These are phyloP conservation scores for Brevipalpus yothersi DNA, from an alignment of 1,140 invertebrate species.

Conservation along the genomic window DNA sequence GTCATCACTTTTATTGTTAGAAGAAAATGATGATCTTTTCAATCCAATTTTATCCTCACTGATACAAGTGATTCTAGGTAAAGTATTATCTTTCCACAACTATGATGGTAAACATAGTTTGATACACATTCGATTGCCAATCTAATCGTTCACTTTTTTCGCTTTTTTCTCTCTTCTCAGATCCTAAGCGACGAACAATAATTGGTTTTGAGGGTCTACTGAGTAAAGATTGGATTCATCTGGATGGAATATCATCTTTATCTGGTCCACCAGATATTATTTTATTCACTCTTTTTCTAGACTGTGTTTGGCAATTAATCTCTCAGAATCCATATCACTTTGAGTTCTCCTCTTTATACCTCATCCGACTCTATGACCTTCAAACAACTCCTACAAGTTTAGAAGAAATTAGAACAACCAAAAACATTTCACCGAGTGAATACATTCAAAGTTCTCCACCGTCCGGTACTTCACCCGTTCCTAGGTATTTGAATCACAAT, in stretches of 20 bases:
- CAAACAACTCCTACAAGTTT: not conserved
- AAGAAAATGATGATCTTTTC: conserved; percentile 57
- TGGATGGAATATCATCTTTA: conserved; percentile 27
- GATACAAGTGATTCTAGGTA: conserved; percentile 44
- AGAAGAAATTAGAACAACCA: not conserved
- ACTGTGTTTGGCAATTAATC: conserved; percentile 73
- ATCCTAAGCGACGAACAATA: conserved; percentile 54
- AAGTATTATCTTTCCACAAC: no score
- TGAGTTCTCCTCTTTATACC: conserved; percentile 74
- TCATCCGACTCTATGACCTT: conserved; percentile 71
- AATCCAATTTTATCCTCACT: conserved; percentile 63
- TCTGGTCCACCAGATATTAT: not conserved
- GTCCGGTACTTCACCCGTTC: not conserved
- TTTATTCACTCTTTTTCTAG: conserved; percentile 41
- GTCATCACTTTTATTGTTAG: conserved; percentile 14
- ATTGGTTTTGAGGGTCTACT: conserved; percentile 70
- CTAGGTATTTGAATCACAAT: not conserved
- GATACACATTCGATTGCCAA: no score
- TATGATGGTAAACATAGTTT: no score
- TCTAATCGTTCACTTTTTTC: no score
- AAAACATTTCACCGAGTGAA: not conserved
- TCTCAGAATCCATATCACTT: conserved; percentile 65
- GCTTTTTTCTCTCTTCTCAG: conserved; percentile 17
- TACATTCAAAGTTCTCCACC: not conserved
- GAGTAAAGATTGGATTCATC: conserved; percentile 78